Percentiles rank a stretch among this genome's conserved stretches.
Evolutionary conservation across 2,113 vertebrate species (phyloP).

Genomic region (Rhinogobius similis): DNA sequence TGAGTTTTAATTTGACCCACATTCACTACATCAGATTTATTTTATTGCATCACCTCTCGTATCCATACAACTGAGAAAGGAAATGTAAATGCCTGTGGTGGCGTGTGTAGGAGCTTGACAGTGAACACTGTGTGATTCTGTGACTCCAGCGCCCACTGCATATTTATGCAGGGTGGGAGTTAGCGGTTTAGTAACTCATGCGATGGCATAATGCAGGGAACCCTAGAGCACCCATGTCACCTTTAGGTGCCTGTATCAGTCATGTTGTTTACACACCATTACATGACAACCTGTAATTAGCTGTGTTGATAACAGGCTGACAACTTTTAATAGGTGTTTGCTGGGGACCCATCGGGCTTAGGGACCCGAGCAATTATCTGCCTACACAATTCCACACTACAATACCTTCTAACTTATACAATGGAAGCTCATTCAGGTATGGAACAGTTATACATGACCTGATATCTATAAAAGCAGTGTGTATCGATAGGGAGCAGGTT

Average conservation of each 20-base stretch:
- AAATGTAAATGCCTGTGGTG: background rate
- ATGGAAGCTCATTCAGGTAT: background rate
- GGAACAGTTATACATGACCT: background rate
- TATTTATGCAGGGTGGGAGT: conserved; percentile 10
- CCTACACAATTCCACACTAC: conserved; percentile 31
- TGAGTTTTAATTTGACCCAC: no score
- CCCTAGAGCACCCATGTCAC: conserved; percentile 2
- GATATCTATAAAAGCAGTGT: background rate
- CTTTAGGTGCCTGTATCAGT: conserved; percentile 29
- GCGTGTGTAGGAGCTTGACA: background rate
- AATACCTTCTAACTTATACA: background rate
- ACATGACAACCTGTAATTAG: conserved; percentile 46
- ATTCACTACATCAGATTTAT: no score
- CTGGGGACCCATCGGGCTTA: conserved; percentile 31
- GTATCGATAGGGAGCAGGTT: background rate
- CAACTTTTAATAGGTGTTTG: conserved; percentile 48
- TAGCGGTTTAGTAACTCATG: conserved; percentile 14
- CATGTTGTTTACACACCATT: conserved; percentile 41
- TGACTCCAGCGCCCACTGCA: background rate
- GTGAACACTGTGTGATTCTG: background rate
- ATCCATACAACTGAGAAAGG: background rate
- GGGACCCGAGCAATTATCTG: conserved; percentile 45
- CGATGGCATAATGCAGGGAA: conserved; percentile 14
- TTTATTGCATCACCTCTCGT: no score
- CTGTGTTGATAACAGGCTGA: conserved; percentile 36